Evolutionary conservation across 2,888 invertebrate genomes (phyloP).

Genomic region (Erpobdella octoculata): DNA sequence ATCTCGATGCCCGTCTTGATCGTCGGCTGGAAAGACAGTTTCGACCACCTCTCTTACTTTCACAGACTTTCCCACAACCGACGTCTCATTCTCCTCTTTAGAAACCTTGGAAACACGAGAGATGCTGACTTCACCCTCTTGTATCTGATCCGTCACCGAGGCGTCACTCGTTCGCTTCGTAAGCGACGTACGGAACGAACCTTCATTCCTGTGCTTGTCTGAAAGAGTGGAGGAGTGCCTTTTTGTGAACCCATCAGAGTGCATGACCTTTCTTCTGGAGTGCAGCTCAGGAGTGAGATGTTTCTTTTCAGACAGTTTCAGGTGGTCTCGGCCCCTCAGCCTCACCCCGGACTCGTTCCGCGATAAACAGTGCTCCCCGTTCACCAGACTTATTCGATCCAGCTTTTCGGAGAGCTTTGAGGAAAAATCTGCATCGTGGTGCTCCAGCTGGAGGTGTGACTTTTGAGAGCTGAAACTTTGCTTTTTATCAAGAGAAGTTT

Average conservation of each 20-base stretch:
- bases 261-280: not conserved
- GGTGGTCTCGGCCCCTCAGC: not conserved
- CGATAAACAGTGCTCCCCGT: not conserved
- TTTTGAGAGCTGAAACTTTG: not conserved
- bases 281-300: constrained; percentile 4
- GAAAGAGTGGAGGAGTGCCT: constrained; percentile 23
- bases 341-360: not conserved
- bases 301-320: not conserved
- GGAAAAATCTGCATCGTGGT: not conserved
- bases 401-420: not conserved
- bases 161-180: no score
- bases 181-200: not conserved
- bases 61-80: no score
- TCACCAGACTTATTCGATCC: not conserved
- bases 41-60: no score
- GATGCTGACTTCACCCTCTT: not conserved
- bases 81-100: no score
- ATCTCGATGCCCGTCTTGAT: no score
- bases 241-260: not conserved
- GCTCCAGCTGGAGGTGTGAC: not conserved
- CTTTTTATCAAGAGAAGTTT: not conserved
- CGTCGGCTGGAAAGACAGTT: no score
- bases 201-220: not conserved
- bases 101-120: no score
- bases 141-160: not conserved